Percentiles rank a stretch among this genome's conserved stretches.
phyloP scores from a whole-genome alignment of 2,888 invertebrate genomes.

The Rhopalosiphum nymphaeae region DNA sequence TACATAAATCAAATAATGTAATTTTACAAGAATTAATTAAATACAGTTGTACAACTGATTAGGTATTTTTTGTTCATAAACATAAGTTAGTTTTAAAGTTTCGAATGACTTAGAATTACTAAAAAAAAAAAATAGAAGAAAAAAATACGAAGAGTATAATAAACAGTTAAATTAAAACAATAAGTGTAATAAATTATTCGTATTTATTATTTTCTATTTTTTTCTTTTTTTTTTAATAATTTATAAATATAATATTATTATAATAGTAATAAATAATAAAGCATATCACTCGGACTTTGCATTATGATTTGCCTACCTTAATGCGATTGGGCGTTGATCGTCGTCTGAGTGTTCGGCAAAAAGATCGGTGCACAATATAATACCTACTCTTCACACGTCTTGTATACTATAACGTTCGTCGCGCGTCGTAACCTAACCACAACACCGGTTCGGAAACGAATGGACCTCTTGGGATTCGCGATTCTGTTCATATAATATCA shows the following conservation, averaged over 20 bases:
- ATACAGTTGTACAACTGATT: neutral
- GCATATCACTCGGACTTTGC: neutral
- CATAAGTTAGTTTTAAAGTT: neutral
- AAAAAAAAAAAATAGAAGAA: neutral
- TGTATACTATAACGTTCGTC: slow-evolving; percentile 44
- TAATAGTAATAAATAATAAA: neutral
- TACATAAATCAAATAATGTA: neutral
- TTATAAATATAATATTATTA: neutral
- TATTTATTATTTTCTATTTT: neutral
- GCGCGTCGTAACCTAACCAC: slow-evolving; percentile 63
- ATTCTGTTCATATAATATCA: slow-evolving; percentile 62
- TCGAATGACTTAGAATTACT: neutral
- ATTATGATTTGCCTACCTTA: slow-evolving; percentile 55
- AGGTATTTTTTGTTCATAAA: neutral
- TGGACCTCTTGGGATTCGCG: slow-evolving; percentile 63
- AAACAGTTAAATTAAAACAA: neutral
- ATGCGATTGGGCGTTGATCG: slow-evolving; percentile 49
- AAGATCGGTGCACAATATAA: slow-evolving; percentile 35
- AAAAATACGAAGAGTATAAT: neutral
- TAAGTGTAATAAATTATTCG: neutral
- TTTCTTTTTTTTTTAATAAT: neutral
- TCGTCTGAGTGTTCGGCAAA: slow-evolving; percentile 13
- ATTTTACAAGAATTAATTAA: neutral
- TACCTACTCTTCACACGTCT: slow-evolving; percentile 46
- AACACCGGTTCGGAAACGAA: slow-evolving; percentile 62